Evolutionary conservation across 2,797 vertebrate species (phyloP), one percentile per base, ranked within the genome.

Genomic region (Eleutherodactylus coqui): DNA sequence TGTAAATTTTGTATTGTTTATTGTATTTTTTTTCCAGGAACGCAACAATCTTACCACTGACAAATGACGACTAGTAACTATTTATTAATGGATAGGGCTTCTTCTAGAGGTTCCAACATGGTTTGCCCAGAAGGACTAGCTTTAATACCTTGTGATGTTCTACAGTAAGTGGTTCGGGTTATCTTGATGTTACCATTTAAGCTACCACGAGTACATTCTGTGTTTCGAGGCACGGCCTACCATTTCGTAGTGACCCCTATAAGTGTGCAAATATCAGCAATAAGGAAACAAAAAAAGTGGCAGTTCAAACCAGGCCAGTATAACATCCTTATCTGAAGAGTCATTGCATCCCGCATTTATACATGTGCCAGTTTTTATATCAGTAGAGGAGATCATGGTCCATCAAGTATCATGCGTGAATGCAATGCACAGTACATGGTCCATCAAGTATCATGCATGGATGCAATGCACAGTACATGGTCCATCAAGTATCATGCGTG

Each of bases 31-130:
- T 91, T 84, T 84, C 58, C 90, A 89, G 88, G 91, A 87, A 90
- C 89, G 88, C 89, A 92, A 90, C 93, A 91, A 88, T 82, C 88
- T 83, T 91, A 87, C 90, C 82, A 88, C 85, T 89, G 86, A 90
- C 72, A 88, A 91, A 88, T 91, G 88, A 84, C 91, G 92, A 92
- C 92, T 93, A 94, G 92, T 94, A 92, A 89, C 92, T 92, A 91
- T 91, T 92, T 92, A 91, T 91, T 90, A 90, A 29, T 89, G 85
- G 89, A 89, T 87, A 85, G 87, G 87, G 89, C 89, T 86, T 88
- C 88, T 16, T 43, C 47, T 75, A 53, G 34, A 79, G 27, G 75
- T 45, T 34, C 53, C 83, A 36, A 83, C 60, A 32, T 49, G 51
- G 62, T 83, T 43, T 79, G 64, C 70, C 79, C 79, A 49, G 34